phyloP scores from a whole-genome alignment of 1,140 invertebrate genomes.

The honey bee (Apis mellifera) region DNA sequence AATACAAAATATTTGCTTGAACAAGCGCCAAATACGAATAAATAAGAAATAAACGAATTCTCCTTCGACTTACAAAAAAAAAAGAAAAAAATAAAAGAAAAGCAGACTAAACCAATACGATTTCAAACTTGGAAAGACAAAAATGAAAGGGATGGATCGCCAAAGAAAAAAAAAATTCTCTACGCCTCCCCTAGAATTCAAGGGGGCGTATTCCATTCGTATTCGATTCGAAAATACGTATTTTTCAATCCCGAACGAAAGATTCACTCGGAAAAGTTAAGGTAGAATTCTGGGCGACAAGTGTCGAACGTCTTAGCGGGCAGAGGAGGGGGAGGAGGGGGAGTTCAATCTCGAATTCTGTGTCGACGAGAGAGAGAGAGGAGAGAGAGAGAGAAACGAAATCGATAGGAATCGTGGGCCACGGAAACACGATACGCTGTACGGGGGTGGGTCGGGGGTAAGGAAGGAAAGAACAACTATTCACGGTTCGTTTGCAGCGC shows the following conservation, averaged over 20 bases:
- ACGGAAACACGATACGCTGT: background rate
- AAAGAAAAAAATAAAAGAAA: no score
- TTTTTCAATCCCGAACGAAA: slow-evolving; percentile 15
- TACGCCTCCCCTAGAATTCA: background rate
- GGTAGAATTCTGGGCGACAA: slow-evolving; percentile 23
- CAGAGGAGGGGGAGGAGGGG: background rate
- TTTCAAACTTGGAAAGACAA: no score
- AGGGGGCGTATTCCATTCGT: background rate
- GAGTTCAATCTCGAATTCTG: slow-evolving; percentile 42
- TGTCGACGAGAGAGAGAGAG: background rate
- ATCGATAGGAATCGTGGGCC: slow-evolving; percentile 4
- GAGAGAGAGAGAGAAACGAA: background rate
- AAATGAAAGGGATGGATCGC: background rate
- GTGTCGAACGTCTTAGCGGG: background rate
- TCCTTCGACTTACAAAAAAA: no score
- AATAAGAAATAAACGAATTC: no score
- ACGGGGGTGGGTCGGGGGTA: background rate
- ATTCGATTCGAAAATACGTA: slow-evolving; percentile 12
- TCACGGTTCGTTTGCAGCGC: slow-evolving; percentile 36
- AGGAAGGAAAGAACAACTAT: slow-evolving; percentile 30
- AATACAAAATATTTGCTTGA: no score
- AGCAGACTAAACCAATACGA: no score
- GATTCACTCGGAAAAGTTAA: slow-evolving; percentile 11
- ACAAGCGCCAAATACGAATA: no score
- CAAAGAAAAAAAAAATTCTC: background rate